A percentile compares a stretch with the other conserved stretches of the same genome.
Evolutionary conservation across 1,140 invertebrate genomes (phyloP).

Genomic region (Zaprionus ornatus): DNA sequence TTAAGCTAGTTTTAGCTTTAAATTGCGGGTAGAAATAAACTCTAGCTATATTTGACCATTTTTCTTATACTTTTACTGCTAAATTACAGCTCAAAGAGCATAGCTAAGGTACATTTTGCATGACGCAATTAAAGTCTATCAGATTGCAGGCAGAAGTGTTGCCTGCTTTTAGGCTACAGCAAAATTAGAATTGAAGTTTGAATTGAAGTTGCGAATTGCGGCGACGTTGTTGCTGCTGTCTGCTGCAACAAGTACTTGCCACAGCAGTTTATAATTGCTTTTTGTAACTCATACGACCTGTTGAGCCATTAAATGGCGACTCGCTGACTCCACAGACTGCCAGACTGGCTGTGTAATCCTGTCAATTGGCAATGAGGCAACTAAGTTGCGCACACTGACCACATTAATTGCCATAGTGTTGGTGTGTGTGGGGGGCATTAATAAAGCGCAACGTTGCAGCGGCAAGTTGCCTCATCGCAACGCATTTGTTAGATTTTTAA

Average conservation of each 20-base stretch:
- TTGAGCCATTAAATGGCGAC: conserved; percentile 21
- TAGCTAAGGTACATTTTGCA: not conserved
- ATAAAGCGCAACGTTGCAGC: conserved; percentile 46
- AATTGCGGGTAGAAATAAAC: too few relatives aligned
- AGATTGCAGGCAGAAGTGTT: not conserved
- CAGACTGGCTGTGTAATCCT: not conserved
- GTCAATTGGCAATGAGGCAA: conserved; percentile 38
- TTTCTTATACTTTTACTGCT: too few relatives aligned
- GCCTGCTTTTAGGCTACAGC: conserved; percentile 12
- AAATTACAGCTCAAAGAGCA: not conserved
- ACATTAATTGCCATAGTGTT: conserved; percentile 41
- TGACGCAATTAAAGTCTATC: not conserved
- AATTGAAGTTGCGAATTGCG: not conserved
- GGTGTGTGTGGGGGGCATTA: conserved; percentile 48
- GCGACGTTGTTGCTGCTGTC: not conserved
- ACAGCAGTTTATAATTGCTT: conserved; percentile 6
- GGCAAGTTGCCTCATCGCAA: conserved; percentile 7
- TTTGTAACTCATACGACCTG: conserved; percentile 27
- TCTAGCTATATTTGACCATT: too few relatives aligned
- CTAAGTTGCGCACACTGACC: conserved; percentile 27
- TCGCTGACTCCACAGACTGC: not conserved
- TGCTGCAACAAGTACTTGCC: not conserved
- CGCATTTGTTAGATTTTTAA: conserved; percentile 79
- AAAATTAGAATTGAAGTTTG: not conserved
- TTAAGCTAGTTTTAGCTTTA: not conserved